Conservation (phyloP, 2,797 vertebrate genomes). For the Acipenser ruthenus region DNA sequence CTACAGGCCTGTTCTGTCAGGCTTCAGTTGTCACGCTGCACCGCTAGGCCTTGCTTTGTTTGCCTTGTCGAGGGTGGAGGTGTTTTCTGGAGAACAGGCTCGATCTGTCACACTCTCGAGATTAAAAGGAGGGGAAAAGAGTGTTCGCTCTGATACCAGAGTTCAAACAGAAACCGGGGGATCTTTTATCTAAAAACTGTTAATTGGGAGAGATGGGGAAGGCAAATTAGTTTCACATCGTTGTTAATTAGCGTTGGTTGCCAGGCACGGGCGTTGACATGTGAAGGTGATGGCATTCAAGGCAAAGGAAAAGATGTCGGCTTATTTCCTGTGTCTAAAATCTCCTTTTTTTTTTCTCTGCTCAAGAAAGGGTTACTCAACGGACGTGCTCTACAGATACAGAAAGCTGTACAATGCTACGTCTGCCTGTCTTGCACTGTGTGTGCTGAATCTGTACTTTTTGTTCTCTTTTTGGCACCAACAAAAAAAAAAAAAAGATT, state of each 20-base stretch:
- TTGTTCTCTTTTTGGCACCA: too few species aligned
- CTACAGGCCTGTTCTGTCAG: constrained; percentile 54
- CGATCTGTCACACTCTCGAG: constrained; percentile 3
- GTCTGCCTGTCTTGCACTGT: not conserved
- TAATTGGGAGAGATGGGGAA: constrained; percentile 23
- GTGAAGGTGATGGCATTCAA: not conserved
- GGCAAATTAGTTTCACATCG: constrained; percentile 23
- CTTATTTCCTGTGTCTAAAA: not conserved
- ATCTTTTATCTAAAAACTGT: too few species aligned
- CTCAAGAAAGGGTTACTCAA: not conserved
- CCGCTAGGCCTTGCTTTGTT: constrained; percentile 43
- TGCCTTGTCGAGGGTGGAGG: constrained; percentile 39
- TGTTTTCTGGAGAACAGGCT: constrained; percentile 50
- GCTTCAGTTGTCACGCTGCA: constrained; percentile 43
- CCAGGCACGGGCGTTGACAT: too few species aligned
- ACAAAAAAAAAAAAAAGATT: too few species aligned
- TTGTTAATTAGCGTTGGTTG: too few species aligned
- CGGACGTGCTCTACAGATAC: too few species aligned
- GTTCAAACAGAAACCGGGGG: too few species aligned
- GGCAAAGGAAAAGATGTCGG: not conserved
- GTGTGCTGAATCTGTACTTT: constrained; percentile 6
- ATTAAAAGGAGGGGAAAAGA: not conserved
- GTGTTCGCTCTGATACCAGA: too few species aligned
- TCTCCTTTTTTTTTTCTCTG: constrained; percentile 5
- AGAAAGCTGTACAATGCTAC: too few species aligned